phyloP scores from a whole-genome alignment of 2,888 invertebrate species.

The Archaeoteleia sp. region DNA sequence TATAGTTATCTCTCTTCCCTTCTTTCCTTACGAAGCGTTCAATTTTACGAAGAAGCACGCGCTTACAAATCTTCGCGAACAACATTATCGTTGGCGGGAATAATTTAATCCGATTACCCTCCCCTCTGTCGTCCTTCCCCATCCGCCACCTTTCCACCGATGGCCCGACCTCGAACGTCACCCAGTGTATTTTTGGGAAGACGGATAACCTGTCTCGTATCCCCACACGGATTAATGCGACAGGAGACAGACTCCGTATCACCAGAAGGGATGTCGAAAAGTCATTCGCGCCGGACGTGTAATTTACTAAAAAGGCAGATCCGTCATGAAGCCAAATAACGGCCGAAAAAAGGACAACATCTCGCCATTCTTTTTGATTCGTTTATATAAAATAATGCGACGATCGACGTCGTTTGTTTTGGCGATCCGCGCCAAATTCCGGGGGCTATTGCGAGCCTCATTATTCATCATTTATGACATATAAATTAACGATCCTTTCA shows the following conservation, averaged over 20 bases:
- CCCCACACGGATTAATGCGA: slow-evolving; percentile 43
- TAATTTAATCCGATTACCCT: slow-evolving; percentile 48
- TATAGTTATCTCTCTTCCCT: slow-evolving; percentile 36
- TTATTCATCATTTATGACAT: slow-evolving; percentile 51
- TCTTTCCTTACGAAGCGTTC: slow-evolving; percentile 7
- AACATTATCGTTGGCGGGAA: slow-evolving; percentile 63
- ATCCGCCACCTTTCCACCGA: slow-evolving; percentile 49
- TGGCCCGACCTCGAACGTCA: slow-evolving; percentile 36
- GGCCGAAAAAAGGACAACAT: background rate
- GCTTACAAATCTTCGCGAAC: slow-evolving; percentile 52
- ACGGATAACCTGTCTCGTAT: slow-evolving; percentile 37
- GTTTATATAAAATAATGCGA: too few species aligned
- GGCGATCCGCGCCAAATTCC: slow-evolving; percentile 36
- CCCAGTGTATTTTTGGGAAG: slow-evolving; percentile 45
- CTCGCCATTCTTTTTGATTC: slow-evolving; percentile 1
- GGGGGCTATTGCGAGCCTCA: slow-evolving; percentile 24
- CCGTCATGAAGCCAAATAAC: slow-evolving; percentile 19
- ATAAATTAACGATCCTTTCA: slow-evolving; percentile 50
- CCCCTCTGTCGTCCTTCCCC: background rate
- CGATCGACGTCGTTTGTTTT: slow-evolving; percentile 28
- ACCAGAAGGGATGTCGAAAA: slow-evolving; percentile 35
- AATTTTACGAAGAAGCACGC: slow-evolving; percentile 39
- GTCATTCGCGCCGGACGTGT: slow-evolving; percentile 39
- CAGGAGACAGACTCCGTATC: slow-evolving; percentile 44
- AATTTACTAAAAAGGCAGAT: slow-evolving; percentile 47